Conservation (phyloP, 2,888 invertebrate genomes). For the Serripes groenlandicus region DNA sequence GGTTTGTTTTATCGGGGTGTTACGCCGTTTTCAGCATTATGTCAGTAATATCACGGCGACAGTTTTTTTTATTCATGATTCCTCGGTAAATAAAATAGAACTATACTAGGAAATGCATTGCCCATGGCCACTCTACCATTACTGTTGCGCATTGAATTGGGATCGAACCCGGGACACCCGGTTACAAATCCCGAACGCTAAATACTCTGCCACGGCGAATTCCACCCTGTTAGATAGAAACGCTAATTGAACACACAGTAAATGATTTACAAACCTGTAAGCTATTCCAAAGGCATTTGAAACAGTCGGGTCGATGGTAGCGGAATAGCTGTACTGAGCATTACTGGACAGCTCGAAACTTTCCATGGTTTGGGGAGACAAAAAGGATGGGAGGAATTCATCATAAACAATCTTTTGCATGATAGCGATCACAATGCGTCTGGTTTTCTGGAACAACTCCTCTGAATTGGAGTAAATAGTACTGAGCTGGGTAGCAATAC, state of each 20-base stretch:
- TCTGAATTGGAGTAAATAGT: slow-evolving; percentile 26
- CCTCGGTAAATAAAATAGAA: background rate
- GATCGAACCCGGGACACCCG: no score
- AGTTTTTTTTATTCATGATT: no score
- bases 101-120: background rate
- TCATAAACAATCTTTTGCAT: slow-evolving; percentile 41
- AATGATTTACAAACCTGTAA: slow-evolving; percentile 26
- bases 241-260: background rate
- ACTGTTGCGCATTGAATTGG: no score
- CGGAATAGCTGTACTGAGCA: background rate
- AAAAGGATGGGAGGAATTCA: slow-evolving; percentile 33
- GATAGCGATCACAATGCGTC: slow-evolving; percentile 23
- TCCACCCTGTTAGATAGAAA: no score
- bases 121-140: background rate
- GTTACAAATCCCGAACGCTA: no score
- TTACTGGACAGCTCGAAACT: background rate
- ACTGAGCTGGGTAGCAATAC: slow-evolving; percentile 56
- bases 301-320: slow-evolving; percentile 4
- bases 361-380: background rate
- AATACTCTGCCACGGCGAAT: no score
- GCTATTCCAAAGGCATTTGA: slow-evolving; percentile 36
- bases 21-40: no score
- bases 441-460: slow-evolving; percentile 23
- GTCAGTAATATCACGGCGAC: no score
- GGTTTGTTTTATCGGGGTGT: no score